These are phyloP conservation scores for Macrophya alboannulata DNA, from an alignment of 2,888 invertebrate genomes.

Conservation along the genomic window DNA sequence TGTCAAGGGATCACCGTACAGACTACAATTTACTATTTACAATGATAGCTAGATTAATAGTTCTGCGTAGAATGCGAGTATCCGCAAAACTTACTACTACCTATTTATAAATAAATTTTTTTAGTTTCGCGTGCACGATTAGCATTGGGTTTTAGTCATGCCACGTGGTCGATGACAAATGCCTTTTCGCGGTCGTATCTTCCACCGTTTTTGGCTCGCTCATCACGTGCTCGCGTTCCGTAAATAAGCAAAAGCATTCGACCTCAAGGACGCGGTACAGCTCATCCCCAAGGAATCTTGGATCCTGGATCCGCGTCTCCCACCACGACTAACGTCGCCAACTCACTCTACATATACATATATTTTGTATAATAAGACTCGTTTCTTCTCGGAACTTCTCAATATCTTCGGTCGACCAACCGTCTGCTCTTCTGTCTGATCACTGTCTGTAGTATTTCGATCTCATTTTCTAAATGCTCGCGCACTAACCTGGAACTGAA, in stretches of 20 bases:
- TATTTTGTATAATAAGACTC: background rate
- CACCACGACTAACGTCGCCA: conserved; percentile 39
- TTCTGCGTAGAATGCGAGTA: background rate
- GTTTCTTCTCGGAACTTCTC: conserved; percentile 39
- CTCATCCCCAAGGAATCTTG: conserved; percentile 52
- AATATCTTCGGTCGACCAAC: conserved; percentile 26
- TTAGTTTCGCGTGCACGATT: conserved; percentile 35
- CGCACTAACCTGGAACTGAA: background rate
- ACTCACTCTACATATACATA: background rate
- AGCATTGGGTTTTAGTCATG: conserved; percentile 38
- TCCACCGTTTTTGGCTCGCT: conserved; percentile 51
- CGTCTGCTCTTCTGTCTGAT: conserved; percentile 46
- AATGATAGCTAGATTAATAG: background rate
- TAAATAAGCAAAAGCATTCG: conserved; percentile 52
- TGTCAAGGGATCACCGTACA: background rate
- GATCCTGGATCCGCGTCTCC: conserved; percentile 52
- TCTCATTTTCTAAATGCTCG: background rate
- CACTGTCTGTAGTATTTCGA: background rate
- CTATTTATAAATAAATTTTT: conserved; percentile 14
- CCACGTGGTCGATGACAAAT: conserved; percentile 54
- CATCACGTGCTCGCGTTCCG: conserved; percentile 53
- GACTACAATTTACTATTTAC: background rate
- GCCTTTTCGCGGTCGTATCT: conserved; percentile 48
- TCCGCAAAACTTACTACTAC: background rate
- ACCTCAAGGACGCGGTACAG: conserved; percentile 51